Percentiles rank a stretch among this genome's conserved stretches.
Evolutionary conservation across 1,140 invertebrate genomes (phyloP).

Genomic region (Hormaphis cornu): DNA sequence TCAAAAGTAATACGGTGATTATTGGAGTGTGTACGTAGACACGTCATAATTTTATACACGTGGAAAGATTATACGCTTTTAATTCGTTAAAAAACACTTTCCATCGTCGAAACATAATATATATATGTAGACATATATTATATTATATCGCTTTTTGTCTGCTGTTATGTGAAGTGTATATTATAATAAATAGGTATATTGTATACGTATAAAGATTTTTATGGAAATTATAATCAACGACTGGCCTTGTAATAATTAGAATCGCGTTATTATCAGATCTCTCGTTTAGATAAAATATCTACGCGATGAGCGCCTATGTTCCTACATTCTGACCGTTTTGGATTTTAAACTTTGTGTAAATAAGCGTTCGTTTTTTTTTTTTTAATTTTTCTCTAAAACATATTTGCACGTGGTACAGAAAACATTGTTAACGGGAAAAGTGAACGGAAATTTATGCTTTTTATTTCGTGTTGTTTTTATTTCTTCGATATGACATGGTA

Average conservation of each 20-base stretch:
- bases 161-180: not conserved
- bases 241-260: not conserved
- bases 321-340: not conserved
- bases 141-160: too few relatives aligned
- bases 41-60: too few relatives aligned
- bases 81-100: not conserved
- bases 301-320: not conserved
- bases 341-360: constrained; percentile 2
- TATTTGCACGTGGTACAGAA: not conserved
- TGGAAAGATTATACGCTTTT: not conserved
- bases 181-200: not conserved
- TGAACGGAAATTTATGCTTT: not conserved
- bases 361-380: not conserved
- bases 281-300: not conserved
- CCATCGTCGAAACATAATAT: too few relatives aligned
- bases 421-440: not conserved
- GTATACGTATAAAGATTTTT: not conserved
- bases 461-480: too few relatives aligned
- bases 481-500: too few relatives aligned
- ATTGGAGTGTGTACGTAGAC: not conserved
- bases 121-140: too few relatives aligned
- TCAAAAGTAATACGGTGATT: not conserved
- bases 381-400: not conserved
- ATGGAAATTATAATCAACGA: not conserved
- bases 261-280: constrained; percentile 4